Evolutionary conservation across 2,888 invertebrate species (phyloP), one percentile per base, ranked within the genome.

Genomic region (Drosophila phalerata): DNA sequence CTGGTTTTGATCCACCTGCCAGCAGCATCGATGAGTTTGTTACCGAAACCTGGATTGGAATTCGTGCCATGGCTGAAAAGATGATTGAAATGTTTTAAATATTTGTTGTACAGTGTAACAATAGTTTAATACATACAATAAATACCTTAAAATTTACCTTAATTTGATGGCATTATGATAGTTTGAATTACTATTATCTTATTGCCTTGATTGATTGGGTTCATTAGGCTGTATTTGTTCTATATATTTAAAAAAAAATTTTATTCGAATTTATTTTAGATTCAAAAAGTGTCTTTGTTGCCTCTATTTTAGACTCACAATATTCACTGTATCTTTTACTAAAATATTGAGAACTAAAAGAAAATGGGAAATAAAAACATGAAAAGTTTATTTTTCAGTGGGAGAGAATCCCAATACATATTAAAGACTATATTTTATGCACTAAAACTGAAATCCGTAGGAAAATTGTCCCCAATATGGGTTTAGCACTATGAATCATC

Each of bases 1-100:
- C 86, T 0, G 95, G 95, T 0, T 96, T 96, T 87, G 92, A 94
- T 86, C 92, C 95, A 2, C 93, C 94, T 8, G 93, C 94, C 0
- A 86, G 85, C 0, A 93, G 93, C 53, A 95, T 96, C 73, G 89
- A 93, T 37, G 92, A 93, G 34, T 94, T 94, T 0, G 94, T 94
- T 5, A 83, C 84, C 4, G 95, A 95, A 80, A 94, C 95, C 2
- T 96, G 95, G 94, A 79, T 87, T 51, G 92, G 92, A 6, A 91
- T 92, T 66, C 87, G 85, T 5, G 92, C 92, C 9, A 92, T 92
- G 91, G 89, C 87, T 13, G 56, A 80, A 38, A 86, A 83, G 47
- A 74, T 90, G 10, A 73, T 88, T 2, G 49, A 49, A 49, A 34
- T 49, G 8, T 34, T 49, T 13, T 49, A 38, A 34, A 17, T n/a